Base-by-base conservation (phyloP, 1,140 invertebrate species). In the Papilio helenus region DNA sequence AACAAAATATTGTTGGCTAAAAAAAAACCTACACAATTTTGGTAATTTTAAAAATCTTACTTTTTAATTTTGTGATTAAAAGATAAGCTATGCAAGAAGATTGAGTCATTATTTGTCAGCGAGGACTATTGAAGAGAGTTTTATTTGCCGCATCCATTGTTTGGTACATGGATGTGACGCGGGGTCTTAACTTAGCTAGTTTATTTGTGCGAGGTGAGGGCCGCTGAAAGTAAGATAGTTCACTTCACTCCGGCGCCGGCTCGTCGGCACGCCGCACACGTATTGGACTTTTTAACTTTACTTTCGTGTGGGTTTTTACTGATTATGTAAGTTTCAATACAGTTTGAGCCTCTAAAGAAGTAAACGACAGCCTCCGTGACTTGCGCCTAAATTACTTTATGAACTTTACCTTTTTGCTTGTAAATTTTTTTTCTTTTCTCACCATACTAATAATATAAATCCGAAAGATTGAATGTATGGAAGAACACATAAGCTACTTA, bases 141-240 rank as follows among this genome's bases (percentile, higher is more conserved):
- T 74, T 26, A 51, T 74, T 49, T 84, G 58, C 78, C 87, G 65
- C 77, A 85, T 90, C 88, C 84, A 83, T 71, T 55, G 18, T 26
- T 83, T 81, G 39, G 34, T 76, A 34, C 16, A 51, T 83, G 76
- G 16, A 34, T 1, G 80, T 72, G 9, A 34, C 68, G 79, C 81
- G 76, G n/a, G 79, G 73, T 72, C 79, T 80, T 89, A 89, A 90
- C 85, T 88, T 86, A 80, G 84, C 85, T 90, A 91, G 87, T 91
- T 91, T 91, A 91, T 91, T 89, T 89, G 84, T 87, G 83, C 79
- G 84, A 87, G 88, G 85, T 87, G 85, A 85, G 86, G 82, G 82
- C 88, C 85, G 88, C 82, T 89, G 89, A 89, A 90, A 91, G 88
- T 88, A 88, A 90, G 89, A 90, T 90, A 91, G 88, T 89, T 88